These are phyloP conservation scores for Achatina immaculata DNA, from an alignment of 1,140 invertebrate species.

Conservation along the genomic window DNA sequence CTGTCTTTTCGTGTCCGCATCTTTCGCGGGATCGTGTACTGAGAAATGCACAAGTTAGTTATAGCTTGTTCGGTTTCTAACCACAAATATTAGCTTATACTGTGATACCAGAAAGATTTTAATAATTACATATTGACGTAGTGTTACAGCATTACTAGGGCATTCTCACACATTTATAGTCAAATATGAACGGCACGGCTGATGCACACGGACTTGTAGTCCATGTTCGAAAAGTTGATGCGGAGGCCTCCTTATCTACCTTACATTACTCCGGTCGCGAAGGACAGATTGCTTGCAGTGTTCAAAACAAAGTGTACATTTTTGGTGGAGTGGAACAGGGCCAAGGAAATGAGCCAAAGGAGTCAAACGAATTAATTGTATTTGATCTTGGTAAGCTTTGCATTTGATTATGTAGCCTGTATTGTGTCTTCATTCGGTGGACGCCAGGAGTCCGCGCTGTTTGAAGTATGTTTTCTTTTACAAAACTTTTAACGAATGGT, in stretches of 20 bases:
- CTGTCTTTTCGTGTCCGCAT: too few relatives aligned
- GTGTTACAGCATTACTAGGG: too few relatives aligned
- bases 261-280: constrained; percentile 55
- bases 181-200: not conserved
- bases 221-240: not conserved
- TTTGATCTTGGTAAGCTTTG: constrained; percentile 56
- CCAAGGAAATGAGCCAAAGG: constrained; percentile 51
- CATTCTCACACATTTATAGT: too few relatives aligned
- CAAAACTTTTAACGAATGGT: too few relatives aligned
- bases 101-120: too few relatives aligned
- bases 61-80: too few relatives aligned
- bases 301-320: constrained; percentile 55
- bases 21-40: too few relatives aligned
- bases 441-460: not conserved
- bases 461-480: too few relatives aligned
- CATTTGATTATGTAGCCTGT: too few relatives aligned
- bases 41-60: too few relatives aligned
- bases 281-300: constrained; percentile 63
- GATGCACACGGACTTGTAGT: not conserved
- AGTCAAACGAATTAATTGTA: constrained; percentile 60
- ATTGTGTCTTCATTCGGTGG: not conserved
- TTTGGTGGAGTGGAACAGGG: constrained; percentile 66
- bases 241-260: not conserved
- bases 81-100: too few relatives aligned
- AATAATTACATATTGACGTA: too few relatives aligned